Evolutionary conservation across 2,888 invertebrate species (phyloP), one percentile per base, ranked within the genome.

Genomic region (Caenorhabditis wallacei): DNA sequence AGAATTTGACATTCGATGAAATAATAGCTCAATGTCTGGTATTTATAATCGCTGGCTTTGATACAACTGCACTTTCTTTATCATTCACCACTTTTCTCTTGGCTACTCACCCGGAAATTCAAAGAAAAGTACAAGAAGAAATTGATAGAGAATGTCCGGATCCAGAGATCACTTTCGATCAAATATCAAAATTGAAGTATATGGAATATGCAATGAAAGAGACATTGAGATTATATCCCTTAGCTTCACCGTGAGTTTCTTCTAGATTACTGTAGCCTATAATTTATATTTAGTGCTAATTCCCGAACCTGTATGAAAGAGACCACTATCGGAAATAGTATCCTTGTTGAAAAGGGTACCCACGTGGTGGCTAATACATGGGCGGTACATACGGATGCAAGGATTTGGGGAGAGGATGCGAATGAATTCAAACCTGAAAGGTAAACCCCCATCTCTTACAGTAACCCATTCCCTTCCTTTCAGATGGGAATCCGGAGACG

Each of bases 21-120:
- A 87, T 89, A 40, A 78, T 86, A 8, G 74, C 78, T 10, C 86
- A 89, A 37, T 89, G 89, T 48, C 71, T 88, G 7, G 70, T 90
- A 1, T 91, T 91, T 81, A 57, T 91, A 43, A 48, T 89, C 10
- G 91, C 91, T 43, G 94, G 94, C 0, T 94, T 93, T 83, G 94
- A 94, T 85, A 94, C 94, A 0, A 93, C 93, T 0, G 93, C 93
- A 10, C 92, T 93, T 2, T 91, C 93, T 2, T 87, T 94, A 10
- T 92, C 92, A 11, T 94, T 93, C 85, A 89, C 92, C n/a, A 90
- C 92, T 75, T 93, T 92, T 82, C 92, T 93, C 69, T 89, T 94
- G 80, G 92, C 93, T 5, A 90, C 88, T 57, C 91, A 93, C 87
- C 93, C 91, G 10, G 80, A 82, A 18, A 66, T 80, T 18, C 80